Conservation (phyloP, 2,888 invertebrate genomes). For the Himalopsyche kuldschensis region DNA sequence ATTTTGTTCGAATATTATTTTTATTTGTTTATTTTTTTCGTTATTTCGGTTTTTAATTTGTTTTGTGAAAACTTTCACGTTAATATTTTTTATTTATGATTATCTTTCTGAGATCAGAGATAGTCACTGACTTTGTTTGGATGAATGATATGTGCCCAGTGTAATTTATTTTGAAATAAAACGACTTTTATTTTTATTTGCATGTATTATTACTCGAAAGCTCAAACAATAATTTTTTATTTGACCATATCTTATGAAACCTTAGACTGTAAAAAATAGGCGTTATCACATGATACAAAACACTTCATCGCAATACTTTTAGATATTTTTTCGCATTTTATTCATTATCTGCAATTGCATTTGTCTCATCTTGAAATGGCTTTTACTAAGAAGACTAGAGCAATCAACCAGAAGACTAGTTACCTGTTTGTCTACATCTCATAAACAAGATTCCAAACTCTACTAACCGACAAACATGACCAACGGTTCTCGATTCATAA, state of each 20-base stretch:
- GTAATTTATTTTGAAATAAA: slow-evolving; percentile 22
- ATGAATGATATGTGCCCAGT: slow-evolving; percentile 18
- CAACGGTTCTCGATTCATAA: neutral
- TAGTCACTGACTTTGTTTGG: neutral
- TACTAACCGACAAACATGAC: neutral
- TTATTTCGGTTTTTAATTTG: neutral
- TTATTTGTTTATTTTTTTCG: neutral
- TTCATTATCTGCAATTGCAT: neutral
- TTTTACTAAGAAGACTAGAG: slow-evolving; percentile 9
- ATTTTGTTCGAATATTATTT: slow-evolving; percentile 19
- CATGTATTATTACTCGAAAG: neutral
- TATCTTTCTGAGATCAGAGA: neutral
- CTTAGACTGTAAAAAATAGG: no score
- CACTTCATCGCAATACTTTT: no score
- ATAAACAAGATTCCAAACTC: slow-evolving; percentile 7
- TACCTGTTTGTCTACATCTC: slow-evolving; percentile 18
- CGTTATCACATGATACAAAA: no score
- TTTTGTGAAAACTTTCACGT: slow-evolving; percentile 13
- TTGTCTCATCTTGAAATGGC: neutral
- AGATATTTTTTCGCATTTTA: no score
- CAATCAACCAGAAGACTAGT: slow-evolving; percentile 12
- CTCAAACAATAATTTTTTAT: no score
- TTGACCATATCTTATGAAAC: no score
- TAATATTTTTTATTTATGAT: neutral
- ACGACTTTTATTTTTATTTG: neutral